These are phyloP conservation scores for Sebastes iracundus DNA, from an alignment of 2,797 vertebrate species.

Conservation along the genomic window DNA sequence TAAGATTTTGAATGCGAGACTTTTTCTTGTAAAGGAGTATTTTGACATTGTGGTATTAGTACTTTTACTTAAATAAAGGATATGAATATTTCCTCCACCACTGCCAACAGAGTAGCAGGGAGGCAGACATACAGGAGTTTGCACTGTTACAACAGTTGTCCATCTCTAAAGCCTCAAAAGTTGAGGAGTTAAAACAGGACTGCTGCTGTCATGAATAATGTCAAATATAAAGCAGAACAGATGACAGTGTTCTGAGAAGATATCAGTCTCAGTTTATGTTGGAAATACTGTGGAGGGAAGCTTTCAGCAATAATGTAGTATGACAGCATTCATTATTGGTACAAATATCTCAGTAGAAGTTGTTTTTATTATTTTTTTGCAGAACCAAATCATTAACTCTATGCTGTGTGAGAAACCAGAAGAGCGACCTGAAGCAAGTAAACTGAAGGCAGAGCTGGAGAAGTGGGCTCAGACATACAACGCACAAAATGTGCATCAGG, in stretches of 20 bases:
- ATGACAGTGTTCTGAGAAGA: background rate
- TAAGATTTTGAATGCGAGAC: too few relatives aligned
- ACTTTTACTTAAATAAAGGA: too few relatives aligned
- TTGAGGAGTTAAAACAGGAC: too few relatives aligned
- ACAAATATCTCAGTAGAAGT: background rate
- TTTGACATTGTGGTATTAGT: too few relatives aligned
- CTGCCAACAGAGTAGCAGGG: too few relatives aligned
- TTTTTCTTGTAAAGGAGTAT: too few relatives aligned
- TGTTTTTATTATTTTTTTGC: background rate
- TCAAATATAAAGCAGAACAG: background rate
- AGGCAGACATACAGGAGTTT: background rate
- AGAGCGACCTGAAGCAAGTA: conserved; percentile 61
- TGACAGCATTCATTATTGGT: background rate
- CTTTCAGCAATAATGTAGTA: background rate
- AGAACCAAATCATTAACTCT: conserved; percentile 64
- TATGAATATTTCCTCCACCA: too few relatives aligned
- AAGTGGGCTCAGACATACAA: background rate
- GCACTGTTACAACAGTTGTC: background rate
- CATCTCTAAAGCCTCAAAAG: too few relatives aligned
- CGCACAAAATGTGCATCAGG: rapidly evolving
- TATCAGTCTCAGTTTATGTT: background rate
- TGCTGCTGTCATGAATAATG: background rate
- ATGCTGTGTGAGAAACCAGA: conserved; percentile 66
- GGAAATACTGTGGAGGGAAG: background rate
- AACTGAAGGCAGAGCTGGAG: conserved; percentile 43